Evolutionary conservation across 2,113 vertebrate genomes (phyloP), one percentile per base, ranked within the genome.

Genomic region (Lepus timidus): DNA sequence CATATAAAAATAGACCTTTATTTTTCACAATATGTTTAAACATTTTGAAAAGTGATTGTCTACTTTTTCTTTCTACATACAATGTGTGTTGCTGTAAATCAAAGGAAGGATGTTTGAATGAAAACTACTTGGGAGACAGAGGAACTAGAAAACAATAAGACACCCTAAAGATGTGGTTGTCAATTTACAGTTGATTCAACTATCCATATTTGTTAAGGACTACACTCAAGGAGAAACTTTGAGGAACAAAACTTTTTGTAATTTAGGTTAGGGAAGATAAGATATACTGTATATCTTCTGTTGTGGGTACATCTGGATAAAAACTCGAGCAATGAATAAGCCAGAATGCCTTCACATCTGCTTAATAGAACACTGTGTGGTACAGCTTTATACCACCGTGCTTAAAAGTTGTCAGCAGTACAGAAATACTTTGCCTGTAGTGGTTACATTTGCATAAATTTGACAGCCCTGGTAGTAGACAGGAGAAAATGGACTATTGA

Each of bases 1-100:
- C 62, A 73, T 13, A 36, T 86, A 87, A 85, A 88, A 86, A 88
- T 33, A 82, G 9, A 31, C 3, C n/a, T 68, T 88, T 90, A 62
- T 80, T 85, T 94, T 92, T 12, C 25, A 83, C 85, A 68, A 52
- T 73, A 55, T 58, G 62, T 80, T 90, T 64, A 88, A 44, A 83
- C 4, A 74, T 74, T 88, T 91, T 76, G 10, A 52, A 82, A 73
- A 82, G 67, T 25, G 94, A 19, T 55, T 79, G 67, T 12, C 27
- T 62, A 62, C n/a, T 67, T 88, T 85, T 90, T 44, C 55, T 55
- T 7, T 76, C 25, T 55, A 68, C 33, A 96, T 79, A 52, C 4
- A 90, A 67, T 36, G 74, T 39, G 2, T 13, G 19, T 39, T 71
- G 36, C 33, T 29, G 12, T 81, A 86, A 74, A 51, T 80, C 23